Evolutionary conservation across 1,140 invertebrate genomes (phyloP).

Genomic region (Sycophila sp.): DNA sequence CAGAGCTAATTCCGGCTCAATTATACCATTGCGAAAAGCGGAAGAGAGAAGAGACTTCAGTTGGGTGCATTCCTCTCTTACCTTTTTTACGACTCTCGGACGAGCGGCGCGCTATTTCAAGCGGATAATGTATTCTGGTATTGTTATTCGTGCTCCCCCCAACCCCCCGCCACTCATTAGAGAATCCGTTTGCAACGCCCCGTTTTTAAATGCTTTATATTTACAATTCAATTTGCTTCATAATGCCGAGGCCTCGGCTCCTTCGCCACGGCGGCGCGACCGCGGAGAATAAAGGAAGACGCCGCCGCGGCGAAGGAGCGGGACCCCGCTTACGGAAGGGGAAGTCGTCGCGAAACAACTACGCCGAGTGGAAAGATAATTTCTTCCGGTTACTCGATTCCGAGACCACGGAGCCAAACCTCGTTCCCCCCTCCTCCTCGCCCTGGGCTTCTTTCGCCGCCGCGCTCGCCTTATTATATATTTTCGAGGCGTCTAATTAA

Average conservation of each 20-base stretch:
- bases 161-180: conserved; percentile 47
- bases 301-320: background rate
- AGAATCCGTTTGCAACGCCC: conserved; percentile 51
- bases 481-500: conserved; percentile 6
- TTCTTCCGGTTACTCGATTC: conserved; percentile 40
- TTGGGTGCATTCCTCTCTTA: conserved; percentile 4
- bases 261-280: background rate
- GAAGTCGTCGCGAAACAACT: conserved; percentile 1
- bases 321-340: background rate
- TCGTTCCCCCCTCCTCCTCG: conserved; percentile 8
- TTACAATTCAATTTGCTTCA: conserved; percentile 62
- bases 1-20: conserved; percentile 42
- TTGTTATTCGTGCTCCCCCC: conserved; percentile 52
- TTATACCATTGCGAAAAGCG: conserved; percentile 5
- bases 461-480: background rate
- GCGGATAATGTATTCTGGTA: conserved; percentile 56
- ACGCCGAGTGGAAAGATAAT: conserved; percentile 36
- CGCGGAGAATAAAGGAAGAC: background rate
- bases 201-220: conserved; percentile 60
- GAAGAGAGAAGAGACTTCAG: background rate
- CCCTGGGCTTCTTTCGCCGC: background rate
- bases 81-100: conserved; percentile 19
- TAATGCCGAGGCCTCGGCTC: conserved; percentile 19
- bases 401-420: background rate
- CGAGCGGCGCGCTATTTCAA: conserved; percentile 48